phyloP scores from a whole-genome alignment of 2,888 invertebrate genomes.

The Linyphia triangularis region DNA sequence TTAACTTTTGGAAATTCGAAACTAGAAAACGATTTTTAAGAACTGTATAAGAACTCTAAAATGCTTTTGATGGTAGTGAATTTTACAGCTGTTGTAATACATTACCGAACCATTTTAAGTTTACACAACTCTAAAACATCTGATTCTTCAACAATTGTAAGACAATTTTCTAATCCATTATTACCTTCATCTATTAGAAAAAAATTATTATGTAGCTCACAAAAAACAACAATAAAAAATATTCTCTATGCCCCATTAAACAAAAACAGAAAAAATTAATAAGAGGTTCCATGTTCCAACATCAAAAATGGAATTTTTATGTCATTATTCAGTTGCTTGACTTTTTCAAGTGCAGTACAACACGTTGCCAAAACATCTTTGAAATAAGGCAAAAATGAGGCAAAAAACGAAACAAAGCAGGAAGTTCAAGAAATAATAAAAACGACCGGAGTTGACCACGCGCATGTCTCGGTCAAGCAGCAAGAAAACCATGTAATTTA shows the following conservation, averaged over 20 bases:
- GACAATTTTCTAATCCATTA: too few relatives aligned
- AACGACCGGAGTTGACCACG: background rate
- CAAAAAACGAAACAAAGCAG: slow-evolving; percentile 13
- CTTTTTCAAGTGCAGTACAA: slow-evolving; percentile 27
- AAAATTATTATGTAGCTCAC: too few relatives aligned
- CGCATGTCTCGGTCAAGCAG: background rate
- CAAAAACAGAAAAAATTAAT: background rate
- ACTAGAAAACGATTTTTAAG: too few relatives aligned
- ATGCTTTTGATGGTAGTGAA: too few relatives aligned
- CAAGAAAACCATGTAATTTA: background rate
- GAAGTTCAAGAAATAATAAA: slow-evolving; percentile 1
- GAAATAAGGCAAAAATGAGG: background rate
- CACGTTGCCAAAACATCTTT: background rate
- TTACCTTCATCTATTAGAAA: too few relatives aligned
- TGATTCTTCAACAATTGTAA: too few relatives aligned
- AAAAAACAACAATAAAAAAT: too few relatives aligned
- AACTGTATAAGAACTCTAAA: too few relatives aligned
- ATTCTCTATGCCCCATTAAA: background rate
- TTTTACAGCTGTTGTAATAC: too few relatives aligned
- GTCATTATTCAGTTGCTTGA: background rate
- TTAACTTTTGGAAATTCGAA: too few relatives aligned
- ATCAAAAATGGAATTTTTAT: background rate
- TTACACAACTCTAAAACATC: too few relatives aligned
- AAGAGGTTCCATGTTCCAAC: background rate
- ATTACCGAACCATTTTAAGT: too few relatives aligned